Conservation (phyloP, 2,888 invertebrate genomes). For the Lasioglossum malachurum region DNA sequence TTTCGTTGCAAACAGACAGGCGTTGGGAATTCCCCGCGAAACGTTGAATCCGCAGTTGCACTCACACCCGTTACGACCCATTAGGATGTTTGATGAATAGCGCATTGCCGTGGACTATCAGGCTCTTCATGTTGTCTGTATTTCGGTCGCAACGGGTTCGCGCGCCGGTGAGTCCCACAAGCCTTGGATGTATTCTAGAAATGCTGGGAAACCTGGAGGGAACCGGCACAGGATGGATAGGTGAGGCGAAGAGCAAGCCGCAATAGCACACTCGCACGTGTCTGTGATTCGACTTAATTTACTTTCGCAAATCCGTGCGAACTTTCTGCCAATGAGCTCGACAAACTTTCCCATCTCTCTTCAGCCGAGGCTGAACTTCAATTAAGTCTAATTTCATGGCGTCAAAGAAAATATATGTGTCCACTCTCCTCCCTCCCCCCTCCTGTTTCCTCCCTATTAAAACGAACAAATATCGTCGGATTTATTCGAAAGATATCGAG, state of each 20-base stretch:
- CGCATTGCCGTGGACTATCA: slow-evolving; percentile 65
- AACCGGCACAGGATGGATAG: slow-evolving; percentile 23
- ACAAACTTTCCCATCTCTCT: slow-evolving; percentile 10
- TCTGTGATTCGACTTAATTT: slow-evolving; percentile 48
- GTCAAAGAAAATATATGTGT: slow-evolving; percentile 18
- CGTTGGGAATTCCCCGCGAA: slow-evolving; percentile 36
- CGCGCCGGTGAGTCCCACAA: not conserved
- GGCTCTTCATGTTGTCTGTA: slow-evolving; percentile 59
- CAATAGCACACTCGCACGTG: slow-evolving; percentile 46
- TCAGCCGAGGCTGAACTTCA: not conserved
- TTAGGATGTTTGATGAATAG: slow-evolving; percentile 73
- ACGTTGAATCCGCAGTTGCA: slow-evolving; percentile 58
- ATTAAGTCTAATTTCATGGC: slow-evolving; percentile 24
- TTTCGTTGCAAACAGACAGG: slow-evolving; percentile 44
- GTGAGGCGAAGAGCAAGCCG: slow-evolving; percentile 29
- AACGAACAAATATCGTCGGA: not conserved
- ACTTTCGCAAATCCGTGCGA: slow-evolving; percentile 29
- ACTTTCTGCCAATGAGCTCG: slow-evolving; percentile 30
- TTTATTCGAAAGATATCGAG: slow-evolving; percentile 2
- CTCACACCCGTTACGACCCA: slow-evolving; percentile 66
- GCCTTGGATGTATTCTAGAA: slow-evolving; percentile 52
- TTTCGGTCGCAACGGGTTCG: slow-evolving; percentile 30
- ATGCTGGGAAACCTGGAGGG: slow-evolving; percentile 33
- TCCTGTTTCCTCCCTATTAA: not conserved
- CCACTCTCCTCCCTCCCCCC: not conserved